Evolutionary conservation across 2,113 vertebrate genomes (phyloP).

Genomic region (Mixornis gularis): DNA sequence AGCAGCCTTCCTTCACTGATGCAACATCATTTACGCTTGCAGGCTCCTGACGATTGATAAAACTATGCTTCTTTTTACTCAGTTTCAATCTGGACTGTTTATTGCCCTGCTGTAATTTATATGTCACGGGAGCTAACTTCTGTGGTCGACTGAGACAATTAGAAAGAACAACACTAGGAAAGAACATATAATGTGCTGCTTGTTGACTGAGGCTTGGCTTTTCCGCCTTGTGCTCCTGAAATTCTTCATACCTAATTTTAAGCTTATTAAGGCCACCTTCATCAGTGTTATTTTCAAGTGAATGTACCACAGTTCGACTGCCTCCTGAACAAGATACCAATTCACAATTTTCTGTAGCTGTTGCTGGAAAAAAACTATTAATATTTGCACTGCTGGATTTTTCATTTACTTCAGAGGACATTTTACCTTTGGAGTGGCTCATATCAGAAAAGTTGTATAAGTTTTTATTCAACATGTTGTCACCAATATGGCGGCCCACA

Average conservation of each 20-base stretch:
- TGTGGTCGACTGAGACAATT: constrained; percentile 91
- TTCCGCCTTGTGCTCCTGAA: constrained; percentile 93
- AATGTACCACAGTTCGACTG: constrained; percentile 67
- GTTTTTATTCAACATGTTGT: constrained; percentile 76
- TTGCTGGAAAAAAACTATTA: constrained; percentile 68
- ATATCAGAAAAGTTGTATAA: constrained; percentile 84
- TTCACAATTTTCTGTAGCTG: constrained; percentile 74
- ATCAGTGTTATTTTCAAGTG: constrained; percentile 71
- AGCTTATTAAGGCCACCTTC: constrained; percentile 90
- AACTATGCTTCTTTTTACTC: constrained; percentile 77
- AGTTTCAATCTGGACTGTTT: constrained; percentile 83
- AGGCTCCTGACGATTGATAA: constrained; percentile 66
- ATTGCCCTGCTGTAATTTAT: constrained; percentile 77
- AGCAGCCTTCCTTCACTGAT: constrained; percentile 69
- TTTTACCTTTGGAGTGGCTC: constrained; percentile 81
- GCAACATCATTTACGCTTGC: constrained; percentile 47
- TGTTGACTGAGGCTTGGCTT: constrained; percentile 90
- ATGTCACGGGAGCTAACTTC: constrained; percentile 78
- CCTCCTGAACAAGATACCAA: constrained; percentile 69
- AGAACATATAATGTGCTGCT: constrained; percentile 97
- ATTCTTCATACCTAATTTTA: constrained; percentile 96
- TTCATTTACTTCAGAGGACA: constrained; percentile 76
- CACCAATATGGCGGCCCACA: constrained; percentile 67
- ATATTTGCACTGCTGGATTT: constrained; percentile 74
- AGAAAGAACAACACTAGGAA: constrained; percentile 96